Evolutionary conservation across 2,797 vertebrate species (phyloP).

Genomic region (Varecia variegata): DNA sequence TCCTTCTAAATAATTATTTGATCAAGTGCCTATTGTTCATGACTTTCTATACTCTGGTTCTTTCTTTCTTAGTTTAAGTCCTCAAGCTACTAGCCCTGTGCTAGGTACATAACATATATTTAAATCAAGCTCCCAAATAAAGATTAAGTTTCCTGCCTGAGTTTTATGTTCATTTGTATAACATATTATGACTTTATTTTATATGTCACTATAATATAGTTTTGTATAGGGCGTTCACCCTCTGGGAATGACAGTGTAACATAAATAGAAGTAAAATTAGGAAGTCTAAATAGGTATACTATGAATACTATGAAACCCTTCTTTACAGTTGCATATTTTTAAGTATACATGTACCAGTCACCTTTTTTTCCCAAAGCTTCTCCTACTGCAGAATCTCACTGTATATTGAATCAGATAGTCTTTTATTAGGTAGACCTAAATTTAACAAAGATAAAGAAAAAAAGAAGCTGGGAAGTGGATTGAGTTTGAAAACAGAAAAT

Average conservation of each 20-base stretch:
- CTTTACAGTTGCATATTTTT: neutral
- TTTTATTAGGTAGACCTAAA: slow-evolving; percentile 10
- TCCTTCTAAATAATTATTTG: neutral
- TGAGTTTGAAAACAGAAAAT: neutral
- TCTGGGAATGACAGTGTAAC: neutral
- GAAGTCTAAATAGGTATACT: neutral
- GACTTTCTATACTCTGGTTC: neutral
- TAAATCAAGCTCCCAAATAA: neutral
- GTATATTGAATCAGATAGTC: neutral
- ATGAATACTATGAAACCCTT: neutral
- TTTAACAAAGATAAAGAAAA: neutral
- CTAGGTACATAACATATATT: neutral
- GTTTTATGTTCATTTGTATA: neutral
- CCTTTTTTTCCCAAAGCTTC: neutral
- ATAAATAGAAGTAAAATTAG: slow-evolving; percentile 25
- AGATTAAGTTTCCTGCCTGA: neutral
- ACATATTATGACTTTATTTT: neutral
- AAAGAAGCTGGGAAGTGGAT: neutral
- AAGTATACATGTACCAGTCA: neutral
- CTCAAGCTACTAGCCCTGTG: neutral
- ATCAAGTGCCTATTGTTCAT: neutral
- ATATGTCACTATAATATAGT: neutral
- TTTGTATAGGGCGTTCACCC: neutral
- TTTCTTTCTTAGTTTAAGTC: neutral
- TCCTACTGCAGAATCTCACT: neutral